Evolutionary conservation across 2,797 vertebrate genomes (phyloP).

Genomic region (Lycodopsis pacificus): DNA sequence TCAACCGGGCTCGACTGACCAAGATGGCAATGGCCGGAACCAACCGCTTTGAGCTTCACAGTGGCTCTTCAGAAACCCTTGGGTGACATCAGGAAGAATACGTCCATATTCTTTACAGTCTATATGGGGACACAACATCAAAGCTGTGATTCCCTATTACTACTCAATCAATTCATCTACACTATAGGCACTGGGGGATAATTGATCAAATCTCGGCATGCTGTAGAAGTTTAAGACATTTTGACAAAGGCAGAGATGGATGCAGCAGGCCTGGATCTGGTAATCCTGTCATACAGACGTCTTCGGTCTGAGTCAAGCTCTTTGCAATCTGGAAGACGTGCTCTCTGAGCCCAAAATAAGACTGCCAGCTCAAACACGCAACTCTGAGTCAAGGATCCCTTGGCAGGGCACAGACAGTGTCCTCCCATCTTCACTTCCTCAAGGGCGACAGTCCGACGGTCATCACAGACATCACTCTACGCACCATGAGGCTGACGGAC

Average conservation of each 20-base stretch:
- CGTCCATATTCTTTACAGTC: not conserved
- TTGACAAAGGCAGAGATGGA: constrained; percentile 2
- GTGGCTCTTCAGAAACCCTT: no score
- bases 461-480: constrained; percentile 8
- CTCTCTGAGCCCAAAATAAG: constrained; percentile 48
- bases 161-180: not conserved
- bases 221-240: not conserved
- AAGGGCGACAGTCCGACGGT: constrained; percentile 27
- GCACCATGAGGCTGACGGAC: constrained; percentile 23
- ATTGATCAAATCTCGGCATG: not conserved
- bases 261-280: constrained; percentile 5
- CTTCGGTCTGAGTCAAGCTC: constrained; percentile 28
- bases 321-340: constrained; percentile 29
- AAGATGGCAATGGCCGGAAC: no score
- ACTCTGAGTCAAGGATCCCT: constrained; percentile 57
- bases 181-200: not conserved
- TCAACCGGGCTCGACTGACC: no score
- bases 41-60: no score
- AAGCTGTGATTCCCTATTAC: not conserved
- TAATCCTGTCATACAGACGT: constrained; percentile 28
- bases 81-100: not conserved
- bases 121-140: not conserved
- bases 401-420: not conserved
- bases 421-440: constrained; percentile 17
- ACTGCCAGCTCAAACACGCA: constrained; percentile 46